Evolutionary conservation across 2,113 vertebrate species (phyloP), one percentile per base, ranked within the genome.

Genomic region (Rhinogobius similis): DNA sequence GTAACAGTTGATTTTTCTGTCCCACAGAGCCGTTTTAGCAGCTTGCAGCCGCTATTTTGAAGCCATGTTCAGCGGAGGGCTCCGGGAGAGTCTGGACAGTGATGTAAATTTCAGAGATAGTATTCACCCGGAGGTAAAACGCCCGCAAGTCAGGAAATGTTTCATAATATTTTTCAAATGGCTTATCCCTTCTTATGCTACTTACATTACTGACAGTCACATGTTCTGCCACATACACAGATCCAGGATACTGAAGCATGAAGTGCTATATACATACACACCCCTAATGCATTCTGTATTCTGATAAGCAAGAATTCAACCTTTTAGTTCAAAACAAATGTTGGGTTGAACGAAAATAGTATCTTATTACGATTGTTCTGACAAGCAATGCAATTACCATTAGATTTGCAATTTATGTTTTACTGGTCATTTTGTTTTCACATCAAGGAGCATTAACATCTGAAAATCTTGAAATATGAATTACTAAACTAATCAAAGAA

Each of bases 41-140:
- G 97, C 97, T 14, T 97, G 96, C 83, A 98, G 97, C 82, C 93
- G 94, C 41, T 98, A 98, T 81, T 98, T 98, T 0, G 96, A 98
- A 88, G 97, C 97, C 72, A 98, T 98, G 97, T 98, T 98, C 73
- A 96, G 96, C 69, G 96, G 96, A 0, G 97, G 97, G 3, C 93
- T 98, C 24, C 92, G 96, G 14, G 96, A 98, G 79, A 98, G 96
- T 88, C 75, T 94, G 68, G 96, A 95, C 11, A 93, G 93, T 0
- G 93, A 94, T 1, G 96, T 98, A 58, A 95, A 97, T 87, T 98
- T 98, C 90, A 94, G 94, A 3, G 95, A 98, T 83, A 96, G 94
- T 53, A 93, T 98, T 18, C 96, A 98, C 77, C 97, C 97, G 0
- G 96, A 98, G 89, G 87, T 89, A 77, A 36, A 14, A 18, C 36